Evolutionary conservation across 2,888 invertebrate genomes (phyloP).

Genomic region (Poecilus cupreus): DNA sequence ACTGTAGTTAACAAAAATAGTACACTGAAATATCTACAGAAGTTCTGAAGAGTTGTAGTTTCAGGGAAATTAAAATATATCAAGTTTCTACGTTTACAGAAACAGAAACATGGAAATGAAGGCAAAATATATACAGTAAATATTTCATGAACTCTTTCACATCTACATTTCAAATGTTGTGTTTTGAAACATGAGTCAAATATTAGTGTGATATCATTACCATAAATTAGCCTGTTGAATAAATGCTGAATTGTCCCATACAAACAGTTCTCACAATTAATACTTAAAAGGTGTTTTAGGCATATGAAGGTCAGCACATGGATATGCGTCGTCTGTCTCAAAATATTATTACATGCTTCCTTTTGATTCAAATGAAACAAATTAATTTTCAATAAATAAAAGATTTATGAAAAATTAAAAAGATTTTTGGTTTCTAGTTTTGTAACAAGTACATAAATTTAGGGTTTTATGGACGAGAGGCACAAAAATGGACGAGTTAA

Average conservation of each 20-base stretch:
- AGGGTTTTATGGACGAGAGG: too few relatives aligned
- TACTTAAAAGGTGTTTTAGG: too few relatives aligned
- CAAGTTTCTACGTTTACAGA: neutral
- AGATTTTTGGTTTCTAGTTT: too few relatives aligned
- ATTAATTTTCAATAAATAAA: too few relatives aligned
- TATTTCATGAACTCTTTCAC: slow-evolving; percentile 13
- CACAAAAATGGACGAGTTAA: too few relatives aligned
- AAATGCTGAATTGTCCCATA: neutral
- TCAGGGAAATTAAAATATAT: neutral
- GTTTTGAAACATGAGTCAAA: slow-evolving; percentile 6
- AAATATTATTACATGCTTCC: too few relatives aligned
- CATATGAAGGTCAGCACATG: too few relatives aligned
- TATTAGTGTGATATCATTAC: neutral
- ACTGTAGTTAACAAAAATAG: neutral
- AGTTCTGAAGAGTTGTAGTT: neutral
- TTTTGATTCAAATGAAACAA: too few relatives aligned
- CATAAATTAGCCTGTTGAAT: neutral
- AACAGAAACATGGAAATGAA: slow-evolving; percentile 3
- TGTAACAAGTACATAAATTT: too few relatives aligned
- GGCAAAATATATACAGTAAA: slow-evolving; percentile 10
- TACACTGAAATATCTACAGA: neutral
- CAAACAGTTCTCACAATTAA: too few relatives aligned
- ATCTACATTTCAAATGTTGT: slow-evolving; percentile 11
- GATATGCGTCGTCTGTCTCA: too few relatives aligned
- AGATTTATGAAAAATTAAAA: too few relatives aligned